Conservation (phyloP, 1,140 invertebrate species). For the Eurosta solidaginis region DNA sequence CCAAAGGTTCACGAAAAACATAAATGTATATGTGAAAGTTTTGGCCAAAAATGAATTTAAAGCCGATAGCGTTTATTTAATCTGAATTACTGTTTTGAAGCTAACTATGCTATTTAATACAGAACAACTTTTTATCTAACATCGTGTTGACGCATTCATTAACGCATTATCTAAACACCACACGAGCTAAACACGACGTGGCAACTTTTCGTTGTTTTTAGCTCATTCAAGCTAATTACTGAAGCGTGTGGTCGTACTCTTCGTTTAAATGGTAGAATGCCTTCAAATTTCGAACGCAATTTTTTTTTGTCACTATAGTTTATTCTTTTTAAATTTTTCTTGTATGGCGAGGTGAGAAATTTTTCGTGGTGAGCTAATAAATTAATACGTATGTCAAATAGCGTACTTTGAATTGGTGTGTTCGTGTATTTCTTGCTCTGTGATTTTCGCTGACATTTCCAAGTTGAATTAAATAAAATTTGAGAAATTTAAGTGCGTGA, state of each 20-base stretch:
- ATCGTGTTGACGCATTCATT: background rate
- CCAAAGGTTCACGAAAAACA: background rate
- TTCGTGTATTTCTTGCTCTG: constrained; percentile 46
- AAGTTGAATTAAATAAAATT: constrained; percentile 54
- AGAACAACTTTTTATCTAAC: too few species aligned
- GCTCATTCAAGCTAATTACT: background rate
- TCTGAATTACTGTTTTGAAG: constrained; percentile 4
- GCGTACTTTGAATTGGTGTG: constrained; percentile 23
- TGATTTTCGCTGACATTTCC: constrained; percentile 58
- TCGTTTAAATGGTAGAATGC: background rate
- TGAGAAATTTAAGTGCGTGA: constrained; percentile 49
- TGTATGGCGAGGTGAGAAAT: constrained; percentile 28
- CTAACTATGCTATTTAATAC: too few species aligned
- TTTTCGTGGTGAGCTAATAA: background rate
- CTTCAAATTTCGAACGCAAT: background rate
- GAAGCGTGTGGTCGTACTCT: background rate
- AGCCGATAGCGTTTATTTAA: background rate
- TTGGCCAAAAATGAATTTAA: too few species aligned
- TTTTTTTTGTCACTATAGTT: background rate
- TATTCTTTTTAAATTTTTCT: constrained; percentile 23
- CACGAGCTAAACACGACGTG: constrained; percentile 29
- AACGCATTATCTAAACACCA: background rate
- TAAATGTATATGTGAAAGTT: background rate
- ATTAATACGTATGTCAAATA: background rate
- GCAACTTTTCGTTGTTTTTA: constrained; percentile 30